Percentiles rank a stretch among this genome's conserved stretches.
Evolutionary conservation across 2,797 vertebrate species (phyloP).

Genomic region (Dendrocincla tyrannina): DNA sequence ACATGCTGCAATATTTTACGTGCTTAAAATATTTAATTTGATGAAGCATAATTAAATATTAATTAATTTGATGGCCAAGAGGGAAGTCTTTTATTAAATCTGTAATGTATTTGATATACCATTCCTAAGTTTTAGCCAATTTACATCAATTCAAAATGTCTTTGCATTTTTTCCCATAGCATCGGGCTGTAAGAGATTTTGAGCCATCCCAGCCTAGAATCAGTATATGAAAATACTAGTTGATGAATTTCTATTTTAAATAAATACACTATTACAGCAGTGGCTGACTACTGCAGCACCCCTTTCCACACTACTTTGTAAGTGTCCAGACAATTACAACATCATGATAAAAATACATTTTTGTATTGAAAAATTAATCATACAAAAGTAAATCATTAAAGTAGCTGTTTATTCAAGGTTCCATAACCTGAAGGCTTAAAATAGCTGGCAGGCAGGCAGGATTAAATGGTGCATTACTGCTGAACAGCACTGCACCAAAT

Average conservation of each 20-base stretch:
- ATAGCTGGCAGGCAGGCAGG: not conserved
- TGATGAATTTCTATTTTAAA: not conserved
- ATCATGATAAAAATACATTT: not conserved
- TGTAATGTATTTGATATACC: not conserved
- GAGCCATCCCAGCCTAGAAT: not conserved
- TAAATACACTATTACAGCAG: not conserved
- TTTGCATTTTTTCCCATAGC: not conserved
- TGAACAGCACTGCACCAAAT: not conserved
- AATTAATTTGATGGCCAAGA: not conserved
- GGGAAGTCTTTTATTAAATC: not conserved
- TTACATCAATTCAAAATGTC: not conserved
- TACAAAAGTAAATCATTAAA: not conserved
- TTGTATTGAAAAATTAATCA: not conserved
- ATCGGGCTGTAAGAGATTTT: not conserved
- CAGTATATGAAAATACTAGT: not conserved
- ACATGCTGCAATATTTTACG: not conserved
- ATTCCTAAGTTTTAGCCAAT: not conserved
- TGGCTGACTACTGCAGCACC: not conserved
- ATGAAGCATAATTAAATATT: not conserved
- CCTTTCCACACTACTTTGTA: not conserved
- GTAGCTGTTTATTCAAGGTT: not conserved
- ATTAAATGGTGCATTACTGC: not conserved
- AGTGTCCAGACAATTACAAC: not conserved
- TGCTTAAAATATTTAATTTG: not conserved
- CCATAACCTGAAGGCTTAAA: not conserved